Percentiles rank a stretch among this genome's conserved stretches.
Evolutionary conservation across 2,888 invertebrate genomes (phyloP).

Genomic region (Mythimna vitellina): DNA sequence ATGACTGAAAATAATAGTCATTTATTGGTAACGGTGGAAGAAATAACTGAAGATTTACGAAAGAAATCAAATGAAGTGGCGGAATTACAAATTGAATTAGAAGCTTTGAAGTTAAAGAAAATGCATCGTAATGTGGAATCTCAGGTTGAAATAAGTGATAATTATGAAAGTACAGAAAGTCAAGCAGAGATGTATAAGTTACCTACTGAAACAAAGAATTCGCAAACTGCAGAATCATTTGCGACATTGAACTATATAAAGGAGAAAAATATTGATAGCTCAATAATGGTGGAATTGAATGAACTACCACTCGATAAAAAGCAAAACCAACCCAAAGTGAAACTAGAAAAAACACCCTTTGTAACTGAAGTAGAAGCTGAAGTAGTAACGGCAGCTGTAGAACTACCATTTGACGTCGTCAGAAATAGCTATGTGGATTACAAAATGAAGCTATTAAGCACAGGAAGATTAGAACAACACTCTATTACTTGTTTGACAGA

Average conservation of each 20-base stretch:
- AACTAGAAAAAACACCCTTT: conserved; percentile 54
- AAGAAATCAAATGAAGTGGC: conserved; percentile 74
- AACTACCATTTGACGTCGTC: conserved; percentile 75
- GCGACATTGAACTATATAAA: conserved; percentile 39
- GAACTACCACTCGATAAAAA: conserved; percentile 39
- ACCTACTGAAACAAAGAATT: conserved; percentile 43
- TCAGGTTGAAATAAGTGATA: conserved; percentile 60
- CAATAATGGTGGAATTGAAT: conserved; percentile 17
- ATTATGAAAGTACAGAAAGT: conserved; percentile 51
- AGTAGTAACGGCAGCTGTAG: conserved; percentile 75
- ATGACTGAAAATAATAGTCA: conserved; percentile 67
- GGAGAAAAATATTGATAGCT: conserved; percentile 21
- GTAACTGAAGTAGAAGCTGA: conserved; percentile 76
- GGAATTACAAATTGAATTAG: conserved; percentile 70
- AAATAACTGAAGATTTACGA: conserved; percentile 67
- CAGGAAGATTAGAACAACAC: conserved; percentile 75
- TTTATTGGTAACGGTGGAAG: conserved; percentile 65
- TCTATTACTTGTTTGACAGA: conserved; percentile 71
- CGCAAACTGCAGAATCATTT: conserved; percentile 38
- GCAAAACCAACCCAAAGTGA: conserved; percentile 44
- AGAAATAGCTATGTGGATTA: conserved; percentile 76
- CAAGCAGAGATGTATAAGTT: conserved; percentile 71
- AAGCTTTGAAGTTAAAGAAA: conserved; percentile 71
- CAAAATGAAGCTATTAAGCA: conserved; percentile 77
- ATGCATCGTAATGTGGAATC: conserved; percentile 51